Conservation (phyloP, 2,797 vertebrate genomes). For the Ambastaia sidthimunki region DNA sequence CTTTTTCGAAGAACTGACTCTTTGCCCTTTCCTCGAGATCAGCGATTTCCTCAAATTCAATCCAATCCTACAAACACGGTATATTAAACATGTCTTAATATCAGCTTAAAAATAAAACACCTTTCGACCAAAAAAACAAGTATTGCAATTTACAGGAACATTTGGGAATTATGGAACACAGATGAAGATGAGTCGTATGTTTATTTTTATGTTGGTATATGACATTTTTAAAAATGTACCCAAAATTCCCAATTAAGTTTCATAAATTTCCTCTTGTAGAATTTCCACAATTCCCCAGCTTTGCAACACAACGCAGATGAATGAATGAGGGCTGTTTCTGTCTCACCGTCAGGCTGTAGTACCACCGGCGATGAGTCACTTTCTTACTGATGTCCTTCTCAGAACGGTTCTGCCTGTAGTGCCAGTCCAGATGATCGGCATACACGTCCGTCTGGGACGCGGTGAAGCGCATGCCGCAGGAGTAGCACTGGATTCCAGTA, state of each 20-base stretch:
- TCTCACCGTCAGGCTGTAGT: conserved; percentile 93
- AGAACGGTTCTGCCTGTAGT: conserved; percentile 95
- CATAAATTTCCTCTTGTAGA: no score
- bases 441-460: conserved; percentile 95
- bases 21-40: conserved; percentile 97
- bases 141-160: no score
- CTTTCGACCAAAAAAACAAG: no score
- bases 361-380: conserved; percentile 96
- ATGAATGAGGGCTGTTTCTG: background rate
- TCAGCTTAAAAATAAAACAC: background rate
- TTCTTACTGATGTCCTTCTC: conserved; percentile 96
- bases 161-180: no score
- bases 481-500: conserved; percentile 98
- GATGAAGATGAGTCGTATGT: no score
- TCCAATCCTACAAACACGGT: conserved; percentile 87
- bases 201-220: no score
- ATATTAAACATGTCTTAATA: background rate
- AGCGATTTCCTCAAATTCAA: conserved; percentile 98
- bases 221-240: background rate
- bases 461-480: conserved; percentile 98
- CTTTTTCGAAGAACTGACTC: conserved; percentile 98
- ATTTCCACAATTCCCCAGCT: no score
- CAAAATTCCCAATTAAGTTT: no score
- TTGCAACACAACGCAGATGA: background rate
- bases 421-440: conserved; percentile 98